Evolutionary conservation across 1,140 invertebrate species (phyloP).

Genomic region (Diabrotica undecimpunctata): DNA sequence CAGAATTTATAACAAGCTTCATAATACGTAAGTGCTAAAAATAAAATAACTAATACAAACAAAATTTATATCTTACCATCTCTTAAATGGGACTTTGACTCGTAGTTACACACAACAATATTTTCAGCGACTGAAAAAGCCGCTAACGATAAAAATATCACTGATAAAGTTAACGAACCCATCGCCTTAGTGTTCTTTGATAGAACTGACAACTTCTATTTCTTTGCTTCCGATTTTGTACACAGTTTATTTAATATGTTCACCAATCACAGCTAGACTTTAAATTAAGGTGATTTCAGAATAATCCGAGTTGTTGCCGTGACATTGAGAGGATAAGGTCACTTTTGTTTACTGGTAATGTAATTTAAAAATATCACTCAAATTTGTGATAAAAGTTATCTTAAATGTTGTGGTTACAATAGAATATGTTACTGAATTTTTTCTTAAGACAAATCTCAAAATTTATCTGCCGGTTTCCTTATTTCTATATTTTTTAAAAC

Average conservation of each 20-base stretch:
- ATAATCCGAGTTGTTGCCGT: not conserved
- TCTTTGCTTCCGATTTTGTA: conserved; percentile 1
- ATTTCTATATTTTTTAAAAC: no score
- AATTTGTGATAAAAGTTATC: no score
- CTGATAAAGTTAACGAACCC: conserved; percentile 1
- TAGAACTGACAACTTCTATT: not conserved
- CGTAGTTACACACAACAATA: conserved; percentile 67
- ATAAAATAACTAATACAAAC: no score
- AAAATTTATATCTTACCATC: conserved; percentile 55
- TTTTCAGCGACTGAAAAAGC: conserved; percentile 27
- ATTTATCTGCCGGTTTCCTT: no score
- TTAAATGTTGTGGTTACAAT: no score
- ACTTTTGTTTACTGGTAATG: not conserved
- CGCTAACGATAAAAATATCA: conserved; percentile 16
- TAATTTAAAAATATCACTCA: no score
- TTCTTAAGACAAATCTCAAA: no score
- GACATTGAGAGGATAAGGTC: not conserved
- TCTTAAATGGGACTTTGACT: conserved; percentile 61
- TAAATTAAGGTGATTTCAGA: not conserved
- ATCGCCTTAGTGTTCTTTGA: not conserved
- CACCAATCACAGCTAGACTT: not conserved
- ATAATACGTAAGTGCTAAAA: no score
- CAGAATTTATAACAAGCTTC: no score
- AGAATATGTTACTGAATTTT: no score
- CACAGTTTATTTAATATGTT: not conserved